phyloP scores from a whole-genome alignment of 2,888 invertebrate genomes.

The Sisyra nigra region DNA sequence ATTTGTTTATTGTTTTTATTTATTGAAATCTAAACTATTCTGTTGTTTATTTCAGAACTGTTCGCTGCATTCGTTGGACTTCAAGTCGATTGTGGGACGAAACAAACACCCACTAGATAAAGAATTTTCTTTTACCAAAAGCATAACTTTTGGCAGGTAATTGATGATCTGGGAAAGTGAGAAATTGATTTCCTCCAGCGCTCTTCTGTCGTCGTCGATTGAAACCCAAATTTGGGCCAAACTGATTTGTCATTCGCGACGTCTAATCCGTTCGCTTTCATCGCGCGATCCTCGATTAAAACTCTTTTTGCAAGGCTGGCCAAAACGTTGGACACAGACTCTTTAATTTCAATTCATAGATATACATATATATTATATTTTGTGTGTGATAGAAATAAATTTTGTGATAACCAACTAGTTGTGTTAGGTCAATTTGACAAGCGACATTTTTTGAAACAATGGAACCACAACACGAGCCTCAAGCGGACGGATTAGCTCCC shows the following conservation, averaged over 20 bases:
- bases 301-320: slow-evolving; percentile 3
- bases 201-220: background rate
- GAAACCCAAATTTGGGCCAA: background rate
- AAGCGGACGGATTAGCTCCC: slow-evolving; percentile 3
- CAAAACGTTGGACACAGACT: slow-evolving; percentile 4
- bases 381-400: background rate
- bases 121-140: slow-evolving; percentile 1
- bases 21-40: too few species aligned
- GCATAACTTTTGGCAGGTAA: slow-evolving; percentile 8
- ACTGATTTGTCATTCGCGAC: background rate
- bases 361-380: background rate
- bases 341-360: background rate
- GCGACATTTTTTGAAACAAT: background rate
- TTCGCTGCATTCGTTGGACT: too few species aligned
- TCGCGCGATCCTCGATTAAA: slow-evolving; percentile 1
- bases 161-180: slow-evolving; percentile 9
- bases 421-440: background rate
- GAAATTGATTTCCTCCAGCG: background rate
- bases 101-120: background rate
- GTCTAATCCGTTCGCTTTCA: background rate
- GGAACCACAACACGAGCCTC: slow-evolving; percentile 3
- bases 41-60: too few species aligned
- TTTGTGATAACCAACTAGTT: background rate
- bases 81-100: too few species aligned
- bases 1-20: too few species aligned